Conservation (phyloP, 2,888 invertebrate genomes). For the Stenoptilia bipunctidactyla region DNA sequence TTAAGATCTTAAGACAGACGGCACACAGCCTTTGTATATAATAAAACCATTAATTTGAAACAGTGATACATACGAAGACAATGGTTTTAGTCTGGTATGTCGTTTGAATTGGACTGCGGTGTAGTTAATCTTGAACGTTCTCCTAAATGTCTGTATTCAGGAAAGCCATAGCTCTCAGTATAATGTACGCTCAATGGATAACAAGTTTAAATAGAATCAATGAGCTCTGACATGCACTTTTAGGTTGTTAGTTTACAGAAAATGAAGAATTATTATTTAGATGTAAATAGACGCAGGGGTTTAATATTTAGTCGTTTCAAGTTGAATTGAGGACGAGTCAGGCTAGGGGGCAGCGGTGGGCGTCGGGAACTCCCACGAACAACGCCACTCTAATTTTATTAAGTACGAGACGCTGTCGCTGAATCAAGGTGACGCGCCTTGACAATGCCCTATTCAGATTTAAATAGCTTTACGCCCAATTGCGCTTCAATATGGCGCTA, state of each 20-base stretch:
- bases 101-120: too few species aligned
- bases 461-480: conserved; percentile 71
- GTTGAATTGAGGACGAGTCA: conserved; percentile 22
- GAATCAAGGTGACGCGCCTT: conserved; percentile 65
- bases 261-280: too few species aligned
- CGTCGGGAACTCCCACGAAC: conserved; percentile 37
- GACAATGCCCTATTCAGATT: conserved; percentile 69
- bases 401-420: conserved; percentile 42
- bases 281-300: conserved; percentile 18
- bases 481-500: conserved; percentile 61
- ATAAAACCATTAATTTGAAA: too few species aligned
- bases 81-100: too few species aligned
- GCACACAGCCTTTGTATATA: background rate
- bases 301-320: conserved; percentile 39
- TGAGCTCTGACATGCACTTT: conserved; percentile 12
- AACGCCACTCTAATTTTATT: conserved; percentile 61
- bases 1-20: background rate
- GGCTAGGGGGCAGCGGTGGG: conserved; percentile 11
- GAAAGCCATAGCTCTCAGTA: too few species aligned
- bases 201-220: too few species aligned
- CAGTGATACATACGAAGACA: too few species aligned
- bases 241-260: conserved; percentile 22
- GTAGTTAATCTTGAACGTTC: too few species aligned
- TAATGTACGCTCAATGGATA: conserved; percentile 7
- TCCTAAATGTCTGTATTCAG: too few species aligned